These are phyloP conservation scores for Graphium colonna DNA, from an alignment of 2,888 invertebrate genomes.

Conservation along the genomic window DNA sequence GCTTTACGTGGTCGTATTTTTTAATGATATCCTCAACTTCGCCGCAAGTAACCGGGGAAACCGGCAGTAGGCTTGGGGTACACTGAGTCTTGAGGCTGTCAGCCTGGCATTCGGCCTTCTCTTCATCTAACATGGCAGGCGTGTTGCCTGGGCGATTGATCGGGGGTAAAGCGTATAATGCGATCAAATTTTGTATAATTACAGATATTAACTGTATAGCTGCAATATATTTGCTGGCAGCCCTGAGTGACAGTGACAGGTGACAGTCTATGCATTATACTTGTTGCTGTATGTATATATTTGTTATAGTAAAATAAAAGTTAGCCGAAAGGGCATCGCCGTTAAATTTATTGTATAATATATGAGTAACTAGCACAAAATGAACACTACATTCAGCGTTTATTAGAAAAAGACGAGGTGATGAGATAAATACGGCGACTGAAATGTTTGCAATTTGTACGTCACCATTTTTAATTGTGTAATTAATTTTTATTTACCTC, in stretches of 20 bases:
- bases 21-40: too few relatives aligned
- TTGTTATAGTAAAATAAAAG: neutral
- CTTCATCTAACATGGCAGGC: too few relatives aligned
- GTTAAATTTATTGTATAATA: neutral
- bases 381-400: neutral
- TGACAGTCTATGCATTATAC: neutral
- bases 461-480: constrained; percentile 12
- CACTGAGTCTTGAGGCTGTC: too few relatives aligned
- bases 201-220: too few relatives aligned
- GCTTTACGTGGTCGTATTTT: too few relatives aligned
- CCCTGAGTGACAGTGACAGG: neutral
- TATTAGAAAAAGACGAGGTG: neutral
- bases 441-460: constrained; percentile 11
- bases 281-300: neutral
- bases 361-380: neutral
- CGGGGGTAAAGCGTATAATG: too few relatives aligned
- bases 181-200: too few relatives aligned
- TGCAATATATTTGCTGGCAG: too few relatives aligned
- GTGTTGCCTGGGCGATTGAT: too few relatives aligned
- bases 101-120: too few relatives aligned
- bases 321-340: neutral
- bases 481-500: constrained; percentile 6
- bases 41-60: too few relatives aligned
- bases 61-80: too few relatives aligned
- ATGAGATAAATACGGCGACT: neutral